Evolutionary conservation across 2,888 invertebrate species (phyloP), one percentile per base, ranked within the genome.

Genomic region (Diarsia rubi): DNA sequence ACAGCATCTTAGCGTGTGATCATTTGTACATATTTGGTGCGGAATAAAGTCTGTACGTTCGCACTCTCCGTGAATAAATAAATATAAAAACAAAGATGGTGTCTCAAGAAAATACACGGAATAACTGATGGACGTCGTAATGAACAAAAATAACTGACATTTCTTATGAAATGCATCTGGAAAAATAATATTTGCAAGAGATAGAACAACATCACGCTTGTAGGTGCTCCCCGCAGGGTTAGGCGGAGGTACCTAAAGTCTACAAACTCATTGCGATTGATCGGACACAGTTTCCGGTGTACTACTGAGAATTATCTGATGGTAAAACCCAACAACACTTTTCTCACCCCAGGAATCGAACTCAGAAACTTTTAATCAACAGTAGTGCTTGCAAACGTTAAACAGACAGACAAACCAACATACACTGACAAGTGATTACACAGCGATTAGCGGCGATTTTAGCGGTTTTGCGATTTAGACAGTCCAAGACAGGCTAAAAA

Each of bases 11-110:
- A 45, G 6, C 24, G 44, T 24, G 60, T 27, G 60, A 62, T 79
- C 80, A 80, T 76, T 76, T 79, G 42, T 76, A 80, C 42, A 47
- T 63, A 47, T 76, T 80, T 80, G 45, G 60, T 14, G 6, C 9
- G 42, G 16, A 42, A 24, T 54, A 76, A 62, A 80, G 42, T 79
- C 54, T 31, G 42, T 2, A 42, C 54, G 75, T 62, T 54, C 9
- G 49, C 47, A 63, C n/a, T 62, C 27, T n/a, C 45, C n/a, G 27
- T 14, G 31, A 21, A 42, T 62, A 79, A 72, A 76, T 45, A 79
- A 62, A 76, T n/a, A 62, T 52, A 72, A 75, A n/a, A 75, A 79
- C 21, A 49, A 79, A 70, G 60, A 37, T 70, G 37, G 54, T 21
- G 6, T 42, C 45, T 42, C 16, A 47, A 21, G 52, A 62, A 76